Evolutionary conservation across 2,888 invertebrate species (phyloP), one percentile per base, ranked within the genome.

Genomic region (Parnassius apollo): DNA sequence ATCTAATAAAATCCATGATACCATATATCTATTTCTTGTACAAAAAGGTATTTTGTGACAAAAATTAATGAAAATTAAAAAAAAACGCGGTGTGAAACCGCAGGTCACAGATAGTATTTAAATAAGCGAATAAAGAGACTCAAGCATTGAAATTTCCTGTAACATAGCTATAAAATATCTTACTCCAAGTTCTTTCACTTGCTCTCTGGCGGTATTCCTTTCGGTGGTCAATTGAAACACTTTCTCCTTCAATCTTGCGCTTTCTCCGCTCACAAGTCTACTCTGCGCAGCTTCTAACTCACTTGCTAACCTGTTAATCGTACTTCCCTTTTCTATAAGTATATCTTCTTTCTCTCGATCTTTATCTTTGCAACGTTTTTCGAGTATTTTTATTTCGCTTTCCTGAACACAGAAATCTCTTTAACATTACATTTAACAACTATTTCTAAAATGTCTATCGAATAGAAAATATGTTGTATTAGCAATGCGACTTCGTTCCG

Each of bases 241-340:
- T 64, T 89, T 89, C 58, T 93, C 93, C 65, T 87, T 88, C 2
- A 90, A 71, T 4, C 85, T 72, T 0, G 77, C 66, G 0, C 78
- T 68, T 65, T 91, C 91, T 0, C 88, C 88, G 18, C 76, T 86
- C 0, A 86, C 85, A 9, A 93, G 84, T 13, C 91, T 76, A 70
- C 83, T 91, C 57, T 95, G 95, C 0, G 94, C 93, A 8, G 93
- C 91, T 66, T 94, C 93, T 55, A 95, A 71, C 25, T 93, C 94
- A 25, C 85, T 82, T 1, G 93, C 93, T n/a, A 95, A 71, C 53
- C 93, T 88, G 78, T 94, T 94, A 64, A 95, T 94, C 13, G 93
- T 93, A 0, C 92, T 88, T 0, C 93, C 93, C 67, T 94, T 95
- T 51, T 95, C 94, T 55, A 94, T 87, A 52, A 95, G 73, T 66